Evolutionary conservation across 1,140 invertebrate genomes (phyloP), one percentile per base, ranked within the genome.

Genomic region (Drosophila leontia): DNA sequence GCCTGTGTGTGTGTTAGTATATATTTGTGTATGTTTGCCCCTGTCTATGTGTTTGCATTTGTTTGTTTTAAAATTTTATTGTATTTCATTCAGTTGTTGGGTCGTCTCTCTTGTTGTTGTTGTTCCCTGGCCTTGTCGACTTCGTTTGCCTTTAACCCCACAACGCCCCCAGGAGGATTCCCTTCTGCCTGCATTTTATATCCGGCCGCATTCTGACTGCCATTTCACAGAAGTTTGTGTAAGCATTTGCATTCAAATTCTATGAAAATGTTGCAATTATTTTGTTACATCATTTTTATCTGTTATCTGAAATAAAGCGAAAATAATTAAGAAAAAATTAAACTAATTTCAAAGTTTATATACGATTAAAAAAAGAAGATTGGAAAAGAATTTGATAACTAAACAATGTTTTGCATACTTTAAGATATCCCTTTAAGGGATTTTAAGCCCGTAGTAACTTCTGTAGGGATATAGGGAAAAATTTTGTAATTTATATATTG

Each of bases 51-150:
- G 80, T 82, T 82, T 82, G 79, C 75, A 64, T 82, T 82, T 82
- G 80, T 82, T 82, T 82, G 80, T 82, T 82, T 82, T 82, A 69
- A 78, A 82, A 82, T 82, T 82, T 82, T 82, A 82, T 82, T 82
- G 80, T 82, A 82, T 82, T 82, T 82, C 79, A 78, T 75, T 82
- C 76, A 53, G 60, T 75, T 79, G 69, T 58, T 80, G 56, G 32
- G 41, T 63, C 34, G 39, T 32, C 44, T 37, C 44, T 37, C 39
- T 47, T 19, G 13, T 39, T 57, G 15, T 57, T 57, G 62, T 47
- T 60, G 2, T 23, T 23, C 23, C 26, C 45, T 72, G 48, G 62
- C 60, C 59, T 51, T 59, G 19, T 32, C 41, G 41, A 59, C 67
- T 57, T 50, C 26, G 45, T 60, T 53, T 57, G 39, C 34, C 5